A percentile compares a stretch with the other conserved stretches of the same genome.
phyloP scores from a whole-genome alignment of 2,797 vertebrate genomes.

The Eulemur mongoz region DNA sequence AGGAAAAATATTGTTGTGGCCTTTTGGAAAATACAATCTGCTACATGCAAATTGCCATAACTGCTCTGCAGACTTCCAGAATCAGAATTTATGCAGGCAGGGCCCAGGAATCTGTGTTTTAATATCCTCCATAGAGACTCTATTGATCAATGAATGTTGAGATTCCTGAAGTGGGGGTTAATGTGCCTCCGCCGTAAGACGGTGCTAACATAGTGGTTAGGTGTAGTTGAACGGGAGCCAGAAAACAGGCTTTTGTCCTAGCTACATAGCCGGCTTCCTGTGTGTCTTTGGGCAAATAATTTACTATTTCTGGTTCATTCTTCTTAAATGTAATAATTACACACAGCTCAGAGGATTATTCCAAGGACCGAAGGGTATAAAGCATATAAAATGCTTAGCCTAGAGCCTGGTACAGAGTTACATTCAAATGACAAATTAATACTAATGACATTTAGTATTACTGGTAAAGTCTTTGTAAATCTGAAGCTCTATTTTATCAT shows the following conservation, averaged over 20 bases:
- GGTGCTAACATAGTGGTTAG: background rate
- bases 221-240: background rate
- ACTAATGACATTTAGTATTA: background rate
- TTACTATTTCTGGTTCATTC: constrained; percentile 13
- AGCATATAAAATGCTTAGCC: background rate
- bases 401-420: background rate
- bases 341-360: background rate
- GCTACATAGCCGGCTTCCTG: background rate
- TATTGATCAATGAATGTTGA: background rate
- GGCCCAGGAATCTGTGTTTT: background rate
- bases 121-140: background rate
- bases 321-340: background rate
- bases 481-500: background rate
- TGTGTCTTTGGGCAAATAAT: background rate
- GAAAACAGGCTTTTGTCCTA: background rate
- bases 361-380: background rate
- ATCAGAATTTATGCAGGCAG: background rate
- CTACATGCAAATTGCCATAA: background rate
- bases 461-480: background rate
- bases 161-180: background rate
- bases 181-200: fast-evolving
- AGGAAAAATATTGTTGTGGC: background rate
- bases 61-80: background rate
- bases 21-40: background rate
- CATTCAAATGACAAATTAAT: background rate